Evolutionary conservation across 2,888 invertebrate genomes (phyloP).

Genomic region (Drosophila parthenogenetica): DNA sequence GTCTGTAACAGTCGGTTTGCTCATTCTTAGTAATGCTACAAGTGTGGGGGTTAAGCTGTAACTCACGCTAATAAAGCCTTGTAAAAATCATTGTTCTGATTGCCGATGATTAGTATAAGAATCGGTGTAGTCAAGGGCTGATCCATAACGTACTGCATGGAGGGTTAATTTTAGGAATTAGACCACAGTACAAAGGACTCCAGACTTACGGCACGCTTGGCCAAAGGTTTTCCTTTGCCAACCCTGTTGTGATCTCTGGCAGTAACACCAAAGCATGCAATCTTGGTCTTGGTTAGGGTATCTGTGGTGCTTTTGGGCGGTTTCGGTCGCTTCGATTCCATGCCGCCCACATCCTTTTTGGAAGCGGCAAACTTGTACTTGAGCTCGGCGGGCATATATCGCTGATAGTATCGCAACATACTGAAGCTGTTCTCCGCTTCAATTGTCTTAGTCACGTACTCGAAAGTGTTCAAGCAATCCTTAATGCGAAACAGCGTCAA

Average conservation of each 20-base stretch:
- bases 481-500: constrained; percentile 43
- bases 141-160: constrained; percentile 69
- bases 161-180: neutral
- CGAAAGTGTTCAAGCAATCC: constrained; percentile 44
- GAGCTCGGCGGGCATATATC: constrained; percentile 50
- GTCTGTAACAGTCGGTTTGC: too few species aligned
- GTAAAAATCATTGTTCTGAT: constrained; percentile 59
- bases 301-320: constrained; percentile 33
- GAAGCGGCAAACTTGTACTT: constrained; percentile 16
- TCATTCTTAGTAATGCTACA: too few species aligned
- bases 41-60: neutral
- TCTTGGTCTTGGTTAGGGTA: constrained; percentile 16
- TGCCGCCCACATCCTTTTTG: constrained; percentile 14
- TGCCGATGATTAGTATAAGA: constrained; percentile 71
- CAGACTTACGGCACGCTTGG: constrained; percentile 64
- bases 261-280: constrained; percentile 44
- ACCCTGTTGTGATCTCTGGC: constrained; percentile 65
- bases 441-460: constrained; percentile 31
- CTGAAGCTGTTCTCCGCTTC: constrained; percentile 55
- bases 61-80: constrained; percentile 61
- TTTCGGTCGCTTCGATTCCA: constrained; percentile 27
- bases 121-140: constrained; percentile 60
- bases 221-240: constrained; percentile 49
- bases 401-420: constrained; percentile 54
- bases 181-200: too few species aligned